Percentiles rank a stretch among this genome's conserved stretches.
phyloP scores from a whole-genome alignment of 92 coral and sea anemone species.

The Paramuricea clavata region DNA sequence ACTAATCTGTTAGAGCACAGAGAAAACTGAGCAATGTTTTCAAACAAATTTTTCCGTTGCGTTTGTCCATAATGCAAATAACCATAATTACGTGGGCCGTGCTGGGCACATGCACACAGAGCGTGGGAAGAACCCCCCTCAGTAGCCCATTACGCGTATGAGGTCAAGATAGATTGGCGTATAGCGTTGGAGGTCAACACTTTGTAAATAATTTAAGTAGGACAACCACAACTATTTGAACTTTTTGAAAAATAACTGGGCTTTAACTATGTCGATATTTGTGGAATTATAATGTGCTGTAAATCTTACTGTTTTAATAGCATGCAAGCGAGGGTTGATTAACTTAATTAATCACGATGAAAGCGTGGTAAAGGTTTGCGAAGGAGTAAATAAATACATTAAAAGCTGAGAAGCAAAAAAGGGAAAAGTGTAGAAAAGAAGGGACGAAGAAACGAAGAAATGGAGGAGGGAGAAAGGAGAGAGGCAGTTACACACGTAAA shows the following conservation, averaged over 20 bases:
- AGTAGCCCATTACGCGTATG: background rate
- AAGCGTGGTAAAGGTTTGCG: background rate
- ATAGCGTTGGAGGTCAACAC: background rate
- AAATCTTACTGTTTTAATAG: background rate
- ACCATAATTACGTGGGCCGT: too few relatives aligned
- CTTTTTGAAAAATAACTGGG: background rate
- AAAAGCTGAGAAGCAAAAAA: too few relatives aligned
- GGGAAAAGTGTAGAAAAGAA: too few relatives aligned
- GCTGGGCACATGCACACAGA: too few relatives aligned
- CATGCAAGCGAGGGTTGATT: background rate
- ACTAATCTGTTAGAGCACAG: too few relatives aligned
- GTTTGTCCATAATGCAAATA: too few relatives aligned
- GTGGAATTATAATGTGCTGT: background rate
- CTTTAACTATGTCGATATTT: background rate
- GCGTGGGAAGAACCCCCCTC: too few relatives aligned
- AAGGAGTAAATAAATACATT: background rate
- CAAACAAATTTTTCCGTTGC: too few relatives aligned
- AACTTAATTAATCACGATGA: background rate
- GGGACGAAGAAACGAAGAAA: too few relatives aligned
- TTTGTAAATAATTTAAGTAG: background rate
- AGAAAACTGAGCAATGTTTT: too few relatives aligned
- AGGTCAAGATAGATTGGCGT: background rate
- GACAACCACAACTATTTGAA: background rate
- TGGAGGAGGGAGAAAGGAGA: too few relatives aligned
- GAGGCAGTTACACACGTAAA: too few relatives aligned